A percentile compares a stretch with the other conserved stretches of the same genome.
phyloP scores from a whole-genome alignment of 2,888 invertebrate genomes.

The Psylliodes chrysocephalus region DNA sequence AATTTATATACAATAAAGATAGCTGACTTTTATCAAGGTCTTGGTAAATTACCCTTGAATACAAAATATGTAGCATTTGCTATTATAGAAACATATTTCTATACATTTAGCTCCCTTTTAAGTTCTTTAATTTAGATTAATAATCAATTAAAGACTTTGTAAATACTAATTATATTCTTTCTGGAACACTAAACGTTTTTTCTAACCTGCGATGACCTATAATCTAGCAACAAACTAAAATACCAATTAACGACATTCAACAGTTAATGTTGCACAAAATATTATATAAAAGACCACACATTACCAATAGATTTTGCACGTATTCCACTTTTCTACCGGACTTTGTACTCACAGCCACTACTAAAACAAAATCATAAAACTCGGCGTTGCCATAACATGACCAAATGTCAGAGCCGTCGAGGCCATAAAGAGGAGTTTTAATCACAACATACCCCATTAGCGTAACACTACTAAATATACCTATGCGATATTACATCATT shows the following conservation, averaged over 20 bases:
- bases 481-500: conserved; percentile 61
- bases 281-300: not conserved
- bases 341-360: conserved; percentile 49
- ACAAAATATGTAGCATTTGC: too few species aligned
- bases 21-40: too few species aligned
- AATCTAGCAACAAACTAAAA: conserved; percentile 12
- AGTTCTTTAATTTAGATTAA: too few species aligned
- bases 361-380: conserved; percentile 60
- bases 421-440: conserved; percentile 65
- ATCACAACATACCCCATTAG: conserved; percentile 65
- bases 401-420: conserved; percentile 50
- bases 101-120: too few species aligned
- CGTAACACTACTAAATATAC: conserved; percentile 65
- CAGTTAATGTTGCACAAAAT: not conserved
- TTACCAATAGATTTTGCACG: too few species aligned
- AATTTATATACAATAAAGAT: too few species aligned
- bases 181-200: too few species aligned
- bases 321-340: conserved; percentile 26
- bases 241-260: conserved; percentile 22
- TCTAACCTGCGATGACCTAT: not conserved
- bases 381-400: conserved; percentile 58
- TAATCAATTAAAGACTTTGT: too few species aligned
- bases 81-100: too few species aligned
- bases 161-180: too few species aligned
- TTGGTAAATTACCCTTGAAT: too few species aligned